Evolutionary conservation across 1,140 invertebrate species (phyloP).

Genomic region (Hylyphantes graminicola): DNA sequence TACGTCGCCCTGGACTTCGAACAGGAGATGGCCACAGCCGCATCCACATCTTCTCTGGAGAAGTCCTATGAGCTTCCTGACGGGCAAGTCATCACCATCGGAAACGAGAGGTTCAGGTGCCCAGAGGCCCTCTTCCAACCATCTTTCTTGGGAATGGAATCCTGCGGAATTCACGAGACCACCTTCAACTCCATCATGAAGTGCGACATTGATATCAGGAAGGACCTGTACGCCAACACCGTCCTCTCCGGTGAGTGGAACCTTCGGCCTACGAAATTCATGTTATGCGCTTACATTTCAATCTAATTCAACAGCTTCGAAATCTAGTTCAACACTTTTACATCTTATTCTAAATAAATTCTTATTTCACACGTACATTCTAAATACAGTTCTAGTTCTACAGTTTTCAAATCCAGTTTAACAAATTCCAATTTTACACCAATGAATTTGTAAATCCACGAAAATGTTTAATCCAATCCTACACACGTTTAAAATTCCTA

Average conservation of each 20-base stretch:
- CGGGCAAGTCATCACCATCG: conserved; percentile 79
- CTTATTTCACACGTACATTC: not conserved
- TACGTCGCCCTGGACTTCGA: conserved; percentile 94
- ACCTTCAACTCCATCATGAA: conserved; percentile 78
- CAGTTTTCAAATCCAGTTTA: not conserved
- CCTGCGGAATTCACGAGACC: conserved; percentile 83
- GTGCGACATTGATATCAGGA: conserved; percentile 70
- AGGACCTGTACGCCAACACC: conserved; percentile 81
- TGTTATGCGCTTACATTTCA: conserved; percentile 94
- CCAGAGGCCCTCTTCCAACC: conserved; percentile 72
- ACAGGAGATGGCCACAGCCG: conserved; percentile 94
- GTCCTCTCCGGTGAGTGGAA: conserved; percentile 88
- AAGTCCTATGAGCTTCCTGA: conserved; percentile 89
- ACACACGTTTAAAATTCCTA: no score
- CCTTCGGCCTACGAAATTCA: conserved; percentile 84
- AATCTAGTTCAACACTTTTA: not conserved
- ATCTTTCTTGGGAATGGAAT: conserved; percentile 85
- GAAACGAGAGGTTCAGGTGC: conserved; percentile 74
- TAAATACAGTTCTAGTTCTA: not conserved
- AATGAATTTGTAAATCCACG: no score
- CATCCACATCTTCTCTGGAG: conserved; percentile 85
- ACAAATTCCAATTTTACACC: not conserved
- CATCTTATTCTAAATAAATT: not conserved
- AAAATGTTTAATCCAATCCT: no score
- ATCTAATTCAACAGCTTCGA: conserved; percentile 85